phyloP scores from a whole-genome alignment of 92 coral and sea anemone genomes.

The Zoanthus gigantus region DNA sequence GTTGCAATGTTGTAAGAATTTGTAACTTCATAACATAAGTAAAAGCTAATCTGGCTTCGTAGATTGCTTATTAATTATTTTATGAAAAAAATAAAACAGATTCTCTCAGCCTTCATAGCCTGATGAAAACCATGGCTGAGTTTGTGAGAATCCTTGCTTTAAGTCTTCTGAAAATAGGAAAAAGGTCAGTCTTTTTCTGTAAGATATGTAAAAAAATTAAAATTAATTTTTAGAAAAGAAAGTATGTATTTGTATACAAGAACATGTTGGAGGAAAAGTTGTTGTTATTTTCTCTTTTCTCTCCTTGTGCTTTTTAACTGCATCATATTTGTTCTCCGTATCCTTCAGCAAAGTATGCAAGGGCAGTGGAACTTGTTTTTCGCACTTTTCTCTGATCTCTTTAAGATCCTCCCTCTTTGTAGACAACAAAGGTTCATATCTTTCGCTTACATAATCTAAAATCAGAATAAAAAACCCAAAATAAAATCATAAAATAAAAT shows the following conservation, averaged over 20 bases:
- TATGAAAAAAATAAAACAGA: not conserved
- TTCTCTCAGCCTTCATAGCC: not conserved
- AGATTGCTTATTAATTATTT: not conserved
- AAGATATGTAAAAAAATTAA: no score
- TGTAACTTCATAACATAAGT: not conserved
- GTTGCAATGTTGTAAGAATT: not conserved
- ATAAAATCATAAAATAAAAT: no score
- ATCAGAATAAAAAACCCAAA: not conserved
- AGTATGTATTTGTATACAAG: slow-evolving; percentile 54
- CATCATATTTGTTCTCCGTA: slow-evolving; percentile 55
- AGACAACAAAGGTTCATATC: slow-evolving; percentile 46
- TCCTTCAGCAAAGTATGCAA: slow-evolving; percentile 55
- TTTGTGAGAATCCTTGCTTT: not conserved
- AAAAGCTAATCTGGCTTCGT: not conserved
- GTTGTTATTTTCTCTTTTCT: slow-evolving; percentile 47
- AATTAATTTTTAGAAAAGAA: no score
- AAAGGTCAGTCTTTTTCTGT: not conserved
- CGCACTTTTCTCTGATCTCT: slow-evolving; percentile 48
- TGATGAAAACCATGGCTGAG: not conserved
- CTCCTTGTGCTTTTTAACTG: slow-evolving; percentile 37
- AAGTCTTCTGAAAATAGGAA: not conserved
- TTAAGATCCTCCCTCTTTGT: slow-evolving; percentile 61
- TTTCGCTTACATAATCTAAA: slow-evolving; percentile 70
- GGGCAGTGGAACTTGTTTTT: slow-evolving; percentile 50
- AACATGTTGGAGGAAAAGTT: slow-evolving; percentile 65